Base-by-base conservation (phyloP, 2,113 vertebrate genomes). In the Notarius lentiginosus region DNA sequence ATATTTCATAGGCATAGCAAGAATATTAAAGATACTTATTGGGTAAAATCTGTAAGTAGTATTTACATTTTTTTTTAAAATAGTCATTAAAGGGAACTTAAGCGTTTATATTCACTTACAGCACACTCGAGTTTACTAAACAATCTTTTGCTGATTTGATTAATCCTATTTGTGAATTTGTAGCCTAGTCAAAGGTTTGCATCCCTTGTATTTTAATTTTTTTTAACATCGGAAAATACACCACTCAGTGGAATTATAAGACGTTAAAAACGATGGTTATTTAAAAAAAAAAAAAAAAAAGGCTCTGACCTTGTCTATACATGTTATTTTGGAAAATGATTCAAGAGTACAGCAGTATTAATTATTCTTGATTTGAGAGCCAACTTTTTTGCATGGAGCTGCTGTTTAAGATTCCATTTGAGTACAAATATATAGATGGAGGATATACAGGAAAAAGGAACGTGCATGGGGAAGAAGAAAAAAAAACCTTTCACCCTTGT, bases 21-120 rank as follows among this genome's bases (percentile, higher is more conserved):
- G 9, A 18, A 68, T 30, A 27, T 73, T 56, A 84, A 61, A 61
- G 8, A 63, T 65, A 58, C 53, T 72, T 55, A 7, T 12, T 22
- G 3, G 65, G 27, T 72, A 6, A 17, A 14, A 17, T n/a, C 55
- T 47, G 22, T 65, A 30, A 63, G 9, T 27, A 82, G 18, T 76
- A 87, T 63, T 87, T 81, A 82, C 79, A 86, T 56, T 22, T 61
- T n/a, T 17, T 22, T 84, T n/a, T n/a, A n/a, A 11, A 60, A 56
- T 55, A 60, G 2, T 27, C 14, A n/a, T 73, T 60, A 60, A 84
- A 84, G 55, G 51, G 55, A 75, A n/a, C 41, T 41, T 41, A 41
- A 60, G n/a, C 47, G 11, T 82, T 51, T 56, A 30, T 17, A 0
- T 34, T 24, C 83, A 47, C 83, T 30, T 60, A 72, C 72, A 76